A percentile compares a stretch with the other conserved stretches of the same genome.
phyloP scores from a whole-genome alignment of 2,888 invertebrate genomes.

The Osmoderma eremita region DNA sequence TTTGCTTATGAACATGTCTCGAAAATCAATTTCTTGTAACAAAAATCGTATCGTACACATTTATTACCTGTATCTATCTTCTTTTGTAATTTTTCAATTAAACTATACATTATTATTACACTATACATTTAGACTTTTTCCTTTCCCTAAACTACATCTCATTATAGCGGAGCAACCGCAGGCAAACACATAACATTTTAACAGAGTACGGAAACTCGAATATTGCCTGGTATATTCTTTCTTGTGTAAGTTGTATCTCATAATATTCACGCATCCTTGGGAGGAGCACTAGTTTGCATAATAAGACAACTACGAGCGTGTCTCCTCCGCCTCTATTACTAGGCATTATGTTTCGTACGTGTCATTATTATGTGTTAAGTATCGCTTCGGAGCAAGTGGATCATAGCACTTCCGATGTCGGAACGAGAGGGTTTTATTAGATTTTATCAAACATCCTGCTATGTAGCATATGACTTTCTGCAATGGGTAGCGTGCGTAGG shows the following conservation, averaged over 20 bases:
- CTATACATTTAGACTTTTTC: too few relatives aligned
- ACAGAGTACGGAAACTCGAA: not conserved
- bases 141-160: too few relatives aligned
- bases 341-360: slow-evolving; percentile 29
- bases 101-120: too few relatives aligned
- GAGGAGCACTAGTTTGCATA: slow-evolving; percentile 28
- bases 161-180: too few relatives aligned
- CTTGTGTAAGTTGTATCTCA: slow-evolving; percentile 3
- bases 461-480: not conserved
- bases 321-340: slow-evolving; percentile 30
- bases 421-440: slow-evolving; percentile 32
- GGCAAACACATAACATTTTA: slow-evolving; percentile 2
- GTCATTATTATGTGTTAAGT: slow-evolving; percentile 33
- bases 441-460: slow-evolving; percentile 37
- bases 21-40: too few relatives aligned
- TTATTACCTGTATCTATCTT: too few relatives aligned
- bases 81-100: too few relatives aligned
- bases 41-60: too few relatives aligned
- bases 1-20: too few relatives aligned
- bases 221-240: not conserved
- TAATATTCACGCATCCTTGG: slow-evolving; percentile 25
- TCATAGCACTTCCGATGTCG: slow-evolving; percentile 30
- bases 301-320: slow-evolving; percentile 23
- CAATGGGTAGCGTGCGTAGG: slow-evolving; percentile 5
- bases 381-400: slow-evolving; percentile 32